phyloP scores from a whole-genome alignment of 1,140 invertebrate species.

The Euwallacea similis region DNA sequence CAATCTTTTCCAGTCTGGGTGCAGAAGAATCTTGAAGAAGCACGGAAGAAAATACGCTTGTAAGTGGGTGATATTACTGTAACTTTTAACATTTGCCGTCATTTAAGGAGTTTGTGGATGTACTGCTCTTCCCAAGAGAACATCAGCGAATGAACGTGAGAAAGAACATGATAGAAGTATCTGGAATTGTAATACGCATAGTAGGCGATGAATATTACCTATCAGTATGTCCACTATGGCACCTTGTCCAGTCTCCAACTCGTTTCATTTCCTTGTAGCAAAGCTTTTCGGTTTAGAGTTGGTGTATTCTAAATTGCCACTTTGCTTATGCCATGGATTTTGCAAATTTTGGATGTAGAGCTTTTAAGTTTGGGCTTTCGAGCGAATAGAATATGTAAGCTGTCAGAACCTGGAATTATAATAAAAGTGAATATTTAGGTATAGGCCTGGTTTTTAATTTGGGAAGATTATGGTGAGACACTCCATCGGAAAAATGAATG shows the following conservation, averaged over 20 bases:
- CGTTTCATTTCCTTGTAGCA: conserved; percentile 35
- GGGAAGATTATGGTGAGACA: too few species aligned
- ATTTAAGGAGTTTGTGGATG: too few species aligned
- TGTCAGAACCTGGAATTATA: too few species aligned
- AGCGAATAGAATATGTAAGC: background rate
- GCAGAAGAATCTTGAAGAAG: too few species aligned
- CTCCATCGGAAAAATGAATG: too few species aligned
- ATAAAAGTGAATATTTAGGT: background rate
- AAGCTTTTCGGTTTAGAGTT: conserved; percentile 29
- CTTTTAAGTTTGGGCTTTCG: conserved; percentile 15
- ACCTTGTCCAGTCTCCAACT: conserved; percentile 33
- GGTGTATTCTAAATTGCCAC: conserved; percentile 34
- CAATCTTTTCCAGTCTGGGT: background rate
- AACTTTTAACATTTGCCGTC: too few species aligned
- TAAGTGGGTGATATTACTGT: too few species aligned
- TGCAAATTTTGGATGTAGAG: conserved; percentile 26
- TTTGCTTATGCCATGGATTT: conserved; percentile 25
- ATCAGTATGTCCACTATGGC: conserved; percentile 34
- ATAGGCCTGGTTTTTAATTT: too few species aligned
- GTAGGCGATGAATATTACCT: conserved; percentile 36
- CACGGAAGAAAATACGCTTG: too few species aligned
- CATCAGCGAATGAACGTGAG: too few species aligned
- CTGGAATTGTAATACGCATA: background rate
- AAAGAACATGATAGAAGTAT: too few species aligned
- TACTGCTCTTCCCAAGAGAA: too few species aligned